Evolutionary conservation across 2,888 invertebrate species (phyloP), one percentile per base, ranked within the genome.

Genomic region (Brenthis daphne): DNA sequence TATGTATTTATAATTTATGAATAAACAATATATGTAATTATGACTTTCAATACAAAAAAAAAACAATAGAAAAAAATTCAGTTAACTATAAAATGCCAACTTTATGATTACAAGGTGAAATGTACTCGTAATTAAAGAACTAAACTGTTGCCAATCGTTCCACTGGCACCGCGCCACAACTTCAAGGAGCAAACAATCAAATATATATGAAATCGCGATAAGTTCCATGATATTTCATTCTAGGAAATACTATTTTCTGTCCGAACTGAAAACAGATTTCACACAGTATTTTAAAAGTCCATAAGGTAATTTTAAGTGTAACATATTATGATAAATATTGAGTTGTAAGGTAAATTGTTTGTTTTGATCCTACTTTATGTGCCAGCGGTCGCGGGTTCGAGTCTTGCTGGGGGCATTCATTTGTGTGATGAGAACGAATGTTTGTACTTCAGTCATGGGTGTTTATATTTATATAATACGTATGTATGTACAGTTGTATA

Each of bases 71-170:
- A 29, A 29, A 29, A 29, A 47, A 63, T 56, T 56, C 24, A 61
- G 57, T 70, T 47, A 65, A 57, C 71, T 70, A 71, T 71, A 75
- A 65, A 72, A 67, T 64, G 67, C 73, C 75, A 75, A 69, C 73
- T 75, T 75, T 72, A 74, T 70, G 69, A 71, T 65, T 68, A 69
- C 74, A 73, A 74, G 72, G 74, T 75, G 73, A 77, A 72, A 74
- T 75, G 74, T 73, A 70, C 72, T 67, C 70, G 72, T 77, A 75
- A 77, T 77, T 76, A 78, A 75, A 73, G 73, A 73, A 73, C 69
- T 74, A 75, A 75, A 76, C 66, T 70, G 72, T 73, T 74, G 75
- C 76, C 74, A 76, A 73, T 69, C 73, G 69, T 75, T 43, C 73
- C 71, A 67, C 57, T 78, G 77, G 77, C 75, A 50, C n/a, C 54